A percentile compares a stretch with the other conserved stretches of the same genome.
Evolutionary conservation across 2,797 vertebrate species (phyloP).

Genomic region (Mastacembelus armatus): DNA sequence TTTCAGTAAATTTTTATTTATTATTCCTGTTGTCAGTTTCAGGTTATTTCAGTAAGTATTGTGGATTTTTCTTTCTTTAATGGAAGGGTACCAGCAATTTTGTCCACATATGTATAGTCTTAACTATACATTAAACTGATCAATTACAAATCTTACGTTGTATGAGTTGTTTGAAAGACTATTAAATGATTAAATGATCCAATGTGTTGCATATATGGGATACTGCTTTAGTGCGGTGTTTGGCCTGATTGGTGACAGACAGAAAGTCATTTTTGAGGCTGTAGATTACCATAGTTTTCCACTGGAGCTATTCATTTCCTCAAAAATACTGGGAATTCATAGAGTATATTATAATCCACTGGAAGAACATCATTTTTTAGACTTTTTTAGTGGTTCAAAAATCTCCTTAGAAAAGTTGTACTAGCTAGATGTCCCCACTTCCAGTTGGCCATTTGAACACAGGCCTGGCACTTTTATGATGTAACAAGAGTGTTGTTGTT

Average conservation of each 20-base stretch:
- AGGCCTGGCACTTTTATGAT: conserved; percentile 74
- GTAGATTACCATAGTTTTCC: conserved; percentile 70
- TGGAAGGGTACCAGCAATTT: too few relatives aligned
- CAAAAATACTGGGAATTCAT: conserved; percentile 62
- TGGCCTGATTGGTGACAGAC: conserved; percentile 62
- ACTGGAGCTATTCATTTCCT: conserved; percentile 66
- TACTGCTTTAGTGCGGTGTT: conserved; percentile 64
- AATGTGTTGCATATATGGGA: conserved; percentile 49
- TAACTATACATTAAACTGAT: conserved; percentile 39
- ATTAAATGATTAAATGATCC: conserved; percentile 45
- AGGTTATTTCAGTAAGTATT: too few relatives aligned
- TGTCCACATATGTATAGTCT: not conserved
- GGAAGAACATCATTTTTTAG: conserved; percentile 67
- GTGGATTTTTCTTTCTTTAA: too few relatives aligned
- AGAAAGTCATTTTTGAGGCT: conserved; percentile 45
- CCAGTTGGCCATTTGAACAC: conserved; percentile 72
- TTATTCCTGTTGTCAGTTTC: too few relatives aligned
- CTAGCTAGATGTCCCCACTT: conserved; percentile 67
- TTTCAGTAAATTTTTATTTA: too few relatives aligned
- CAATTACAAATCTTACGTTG: conserved; percentile 45
- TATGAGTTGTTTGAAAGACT: conserved; percentile 50
- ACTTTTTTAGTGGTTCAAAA: conserved; percentile 67
- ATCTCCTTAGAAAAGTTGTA: conserved; percentile 65
- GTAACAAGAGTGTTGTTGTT: conserved; percentile 77
- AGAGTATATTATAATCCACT: conserved; percentile 67